Evolutionary conservation across 2,113 vertebrate genomes (phyloP).

Genomic region (Micronisus gabar): DNA sequence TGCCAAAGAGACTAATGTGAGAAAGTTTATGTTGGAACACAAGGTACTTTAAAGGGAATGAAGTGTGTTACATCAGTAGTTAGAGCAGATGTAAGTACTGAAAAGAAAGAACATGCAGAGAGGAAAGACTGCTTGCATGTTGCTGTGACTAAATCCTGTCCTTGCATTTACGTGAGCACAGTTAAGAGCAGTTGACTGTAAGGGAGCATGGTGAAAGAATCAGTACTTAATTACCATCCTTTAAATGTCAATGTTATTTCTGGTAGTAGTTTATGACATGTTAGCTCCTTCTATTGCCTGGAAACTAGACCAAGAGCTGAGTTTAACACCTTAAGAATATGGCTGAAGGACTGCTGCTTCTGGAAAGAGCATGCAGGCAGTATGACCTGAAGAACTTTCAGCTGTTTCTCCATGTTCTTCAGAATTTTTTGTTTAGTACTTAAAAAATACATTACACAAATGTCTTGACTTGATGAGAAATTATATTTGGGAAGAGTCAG

Average conservation of each 20-base stretch:
- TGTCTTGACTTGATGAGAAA: background rate
- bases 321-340: background rate
- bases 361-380: background rate
- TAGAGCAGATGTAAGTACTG: background rate
- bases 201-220: background rate
- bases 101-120: background rate
- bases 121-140: background rate
- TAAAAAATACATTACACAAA: background rate
- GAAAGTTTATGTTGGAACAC: background rate
- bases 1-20: background rate
- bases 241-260: background rate
- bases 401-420: background rate
- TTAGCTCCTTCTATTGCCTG: background rate
- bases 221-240: background rate
- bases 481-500: background rate
- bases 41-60: background rate
- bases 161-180: background rate
- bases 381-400: background rate
- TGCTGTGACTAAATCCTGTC: background rate
- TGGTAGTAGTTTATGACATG: background rate
- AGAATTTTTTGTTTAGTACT: background rate
- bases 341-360: background rate
- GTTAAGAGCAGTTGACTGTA: background rate
- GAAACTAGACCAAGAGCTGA: background rate
- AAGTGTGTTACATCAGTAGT: background rate